Evolutionary conservation across 2,113 vertebrate species (phyloP), one percentile per base, ranked within the genome.

Genomic region (Lophura nycthemera): DNA sequence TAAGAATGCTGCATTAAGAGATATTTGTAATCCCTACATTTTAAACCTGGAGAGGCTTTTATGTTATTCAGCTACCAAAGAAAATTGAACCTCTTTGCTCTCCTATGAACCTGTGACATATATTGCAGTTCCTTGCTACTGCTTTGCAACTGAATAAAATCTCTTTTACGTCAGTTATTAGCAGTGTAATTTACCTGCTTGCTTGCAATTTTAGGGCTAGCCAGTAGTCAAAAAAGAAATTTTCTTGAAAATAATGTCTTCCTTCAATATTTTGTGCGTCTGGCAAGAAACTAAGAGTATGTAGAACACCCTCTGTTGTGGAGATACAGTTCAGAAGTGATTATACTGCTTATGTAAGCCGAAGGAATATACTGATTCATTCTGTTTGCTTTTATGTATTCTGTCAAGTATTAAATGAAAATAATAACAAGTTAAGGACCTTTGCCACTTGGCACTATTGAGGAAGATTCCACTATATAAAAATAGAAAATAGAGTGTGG

Each of bases 401-500:
- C 45, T 89, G 54, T 24, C 45, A 89, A 82, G 75, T 79, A 69
- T 59, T 81, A 86, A 92, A 96, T 84, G 13, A 83, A 96, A 40
- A 88, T 86, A 38, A 43, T 93, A 82, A 79, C 13, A 91, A 96
- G 60, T 74, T 93, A 85, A 79, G 77, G 56, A 89, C 34, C 21
- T 7, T 40, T 96, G 86, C 27, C 85, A 83, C 29, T 84, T 24
- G 19, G 2, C 42, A n/a, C 61, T 84, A 59, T 40, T 38, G 75
- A 42, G 56, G 74, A 86, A 90, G 21, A 16, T 77, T 94, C 60
- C 65, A 80, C 14, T 83, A 57, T 83, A 54, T 61, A 78, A 73
- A n/a, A 77, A 64, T 57, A 83, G 63, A 89, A 87, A 74, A 73
- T 82, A 36, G 27, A 77, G 25, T 83, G 56, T 65, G 11, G 3